phyloP scores from a whole-genome alignment of 1,140 invertebrate genomes.

The Eupristina koningsbergeri region DNA sequence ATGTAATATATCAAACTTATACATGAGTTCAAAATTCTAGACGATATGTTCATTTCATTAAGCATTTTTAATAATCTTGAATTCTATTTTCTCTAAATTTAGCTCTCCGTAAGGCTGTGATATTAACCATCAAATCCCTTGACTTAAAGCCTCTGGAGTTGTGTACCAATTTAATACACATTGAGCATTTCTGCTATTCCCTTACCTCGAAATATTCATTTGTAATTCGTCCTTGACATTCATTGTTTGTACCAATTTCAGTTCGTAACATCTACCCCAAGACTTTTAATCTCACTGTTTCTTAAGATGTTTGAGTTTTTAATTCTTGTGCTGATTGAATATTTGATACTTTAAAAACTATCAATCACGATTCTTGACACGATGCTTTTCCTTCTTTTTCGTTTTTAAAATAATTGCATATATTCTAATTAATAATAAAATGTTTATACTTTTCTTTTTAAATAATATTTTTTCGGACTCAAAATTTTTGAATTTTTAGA shows the following conservation, averaged over 20 bases:
- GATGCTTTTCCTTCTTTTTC: background rate
- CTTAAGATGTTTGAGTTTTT: background rate
- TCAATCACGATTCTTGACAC: background rate
- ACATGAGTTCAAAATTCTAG: background rate
- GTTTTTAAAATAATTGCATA: no score
- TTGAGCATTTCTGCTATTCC: conserved; percentile 5
- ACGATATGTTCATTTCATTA: background rate
- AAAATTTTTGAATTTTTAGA: no score
- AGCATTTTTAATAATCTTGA: background rate
- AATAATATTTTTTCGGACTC: no score
- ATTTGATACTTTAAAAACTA: background rate
- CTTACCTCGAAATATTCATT: background rate
- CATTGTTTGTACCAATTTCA: conserved; percentile 1
- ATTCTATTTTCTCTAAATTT: background rate
- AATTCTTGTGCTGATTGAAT: background rate
- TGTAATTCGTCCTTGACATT: conserved; percentile 5
- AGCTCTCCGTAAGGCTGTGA: background rate
- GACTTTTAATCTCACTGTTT: background rate
- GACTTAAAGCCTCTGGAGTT: background rate
- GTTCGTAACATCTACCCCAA: background rate
- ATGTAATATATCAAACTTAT: no score
- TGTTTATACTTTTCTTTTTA: no score
- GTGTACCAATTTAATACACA: conserved; percentile 41
- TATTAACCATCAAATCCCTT: conserved; percentile 44
- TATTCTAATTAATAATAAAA: no score